Evolutionary conservation across 1,140 invertebrate species (phyloP), one percentile per base, ranked within the genome.

Genomic region (Zaprionus vittiger): DNA sequence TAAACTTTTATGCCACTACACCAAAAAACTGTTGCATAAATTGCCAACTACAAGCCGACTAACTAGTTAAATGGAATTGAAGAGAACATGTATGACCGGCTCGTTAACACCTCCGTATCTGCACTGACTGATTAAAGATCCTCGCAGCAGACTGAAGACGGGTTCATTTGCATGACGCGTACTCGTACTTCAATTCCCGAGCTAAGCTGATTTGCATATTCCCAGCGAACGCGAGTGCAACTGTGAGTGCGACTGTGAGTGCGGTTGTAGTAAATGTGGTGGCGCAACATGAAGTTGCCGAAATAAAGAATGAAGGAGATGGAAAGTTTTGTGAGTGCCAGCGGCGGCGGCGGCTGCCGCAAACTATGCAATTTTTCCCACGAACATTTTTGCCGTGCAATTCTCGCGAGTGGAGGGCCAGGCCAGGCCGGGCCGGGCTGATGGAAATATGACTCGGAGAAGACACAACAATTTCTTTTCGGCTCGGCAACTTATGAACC

Each of bases 1-100:
- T 87, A 87, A 87, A 87, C 56, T 90, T 89, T 87, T 90, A 90
- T 87, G 78, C 69, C 76, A 71, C 72, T 71, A n/a, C n/a, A 7
- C n/a, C n/a, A 3, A 17, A 47, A 87, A 80, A 87, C 85, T 87
- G 81, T 84, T 87, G 84, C 85, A 89, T 87, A 87, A 83, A 81
- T 89, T 83, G 84, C 70, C 84, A 78, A 59, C 31, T 34, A 34
- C 83, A 84, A 70, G 81, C 44, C 62, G 71, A 68, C 82, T 74
- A 78, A 83, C 73, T 85, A 81, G 67, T 63, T 57, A 64, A 80
- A 61, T 52, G 47, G 4, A 0, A 20, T 52, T 9, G 20, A 7
- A n/a, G 20, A 24, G 47, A 20, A 24, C 47, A 22, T 22, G 11
- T 12, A 52, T 24, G 41, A 47, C 2, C 47, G 7, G 47, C 47